phyloP scores from a whole-genome alignment of 2,888 invertebrate species.

The Hirtodrosophila alboralis region DNA sequence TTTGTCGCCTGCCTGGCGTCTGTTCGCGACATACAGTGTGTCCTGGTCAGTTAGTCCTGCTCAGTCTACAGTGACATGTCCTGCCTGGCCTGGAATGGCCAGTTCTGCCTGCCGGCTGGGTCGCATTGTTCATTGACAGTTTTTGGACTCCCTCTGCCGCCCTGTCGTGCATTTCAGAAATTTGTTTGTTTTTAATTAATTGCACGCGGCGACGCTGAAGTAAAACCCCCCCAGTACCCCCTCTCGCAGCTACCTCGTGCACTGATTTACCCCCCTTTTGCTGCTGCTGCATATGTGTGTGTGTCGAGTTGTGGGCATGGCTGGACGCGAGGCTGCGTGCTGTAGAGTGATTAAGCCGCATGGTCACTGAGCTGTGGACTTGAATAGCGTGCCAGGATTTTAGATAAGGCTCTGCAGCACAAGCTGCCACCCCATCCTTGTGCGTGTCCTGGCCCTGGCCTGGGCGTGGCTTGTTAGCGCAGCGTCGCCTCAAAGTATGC shows the following conservation, averaged over 20 bases:
- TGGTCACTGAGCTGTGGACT: conserved; percentile 53
- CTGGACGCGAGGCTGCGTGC: conserved; percentile 55
- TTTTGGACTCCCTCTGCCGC: conserved; percentile 37
- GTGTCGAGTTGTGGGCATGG: conserved; percentile 15
- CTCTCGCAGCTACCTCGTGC: not conserved
- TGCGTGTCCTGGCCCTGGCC: conserved; percentile 31
- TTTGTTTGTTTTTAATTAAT: conserved; percentile 82
- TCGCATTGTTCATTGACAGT: conserved; percentile 75
- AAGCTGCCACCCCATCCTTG: not conserved
- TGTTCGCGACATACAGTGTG: conserved; percentile 1
- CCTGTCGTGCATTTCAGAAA: conserved; percentile 73
- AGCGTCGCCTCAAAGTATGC: conserved; percentile 58
- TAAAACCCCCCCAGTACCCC: not conserved
- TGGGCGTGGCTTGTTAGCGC: conserved; percentile 62
- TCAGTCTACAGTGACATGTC: conserved; percentile 25
- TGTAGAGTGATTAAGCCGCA: conserved; percentile 63
- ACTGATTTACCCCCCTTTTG: no score
- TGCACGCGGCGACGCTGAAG: conserved; percentile 72
- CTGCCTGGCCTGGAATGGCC: conserved; percentile 1
- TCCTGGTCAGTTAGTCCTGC: conserved; percentile 20
- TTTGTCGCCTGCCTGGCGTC: conserved; percentile 69
- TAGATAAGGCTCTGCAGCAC: conserved; percentile 40
- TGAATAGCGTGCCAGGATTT: conserved; percentile 61
- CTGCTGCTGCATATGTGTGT: no score
- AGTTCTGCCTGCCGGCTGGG: conserved; percentile 1